Conservation (phyloP, 2,797 vertebrate genomes). For the Anguilla marmorata region DNA sequence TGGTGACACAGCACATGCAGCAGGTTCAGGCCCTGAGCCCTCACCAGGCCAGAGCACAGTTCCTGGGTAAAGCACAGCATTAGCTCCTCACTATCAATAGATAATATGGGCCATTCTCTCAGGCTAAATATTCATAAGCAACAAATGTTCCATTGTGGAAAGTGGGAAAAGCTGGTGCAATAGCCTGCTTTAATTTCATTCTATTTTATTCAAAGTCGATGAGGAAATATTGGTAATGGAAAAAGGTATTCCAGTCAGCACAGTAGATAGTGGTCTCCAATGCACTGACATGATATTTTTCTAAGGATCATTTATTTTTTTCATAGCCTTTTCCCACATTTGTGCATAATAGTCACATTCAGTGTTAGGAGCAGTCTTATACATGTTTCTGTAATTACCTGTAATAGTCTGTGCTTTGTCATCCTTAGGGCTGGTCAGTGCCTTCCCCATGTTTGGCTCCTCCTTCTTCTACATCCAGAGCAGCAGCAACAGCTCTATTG, state of each 20-base stretch:
- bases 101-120: not conserved
- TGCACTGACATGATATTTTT: not conserved
- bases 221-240: not conserved
- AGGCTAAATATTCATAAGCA: not conserved
- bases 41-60: slow-evolving; percentile 91
- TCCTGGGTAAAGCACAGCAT: slow-evolving; percentile 80
- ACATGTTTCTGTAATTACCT: not conserved
- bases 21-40: slow-evolving; percentile 89
- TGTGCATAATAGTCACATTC: not conserved
- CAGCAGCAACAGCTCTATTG: slow-evolving; percentile 80
- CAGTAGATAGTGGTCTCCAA: not conserved
- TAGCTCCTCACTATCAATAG: not conserved
- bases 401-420: not conserved
- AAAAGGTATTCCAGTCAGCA: not conserved
- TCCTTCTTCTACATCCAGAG: slow-evolving; percentile 98
- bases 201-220: not conserved
- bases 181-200: not conserved
- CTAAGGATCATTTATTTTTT: not conserved
- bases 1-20: slow-evolving; percentile 84
- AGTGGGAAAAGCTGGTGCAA: not conserved
- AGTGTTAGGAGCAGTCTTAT: not conserved
- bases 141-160: not conserved
- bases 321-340: not conserved
- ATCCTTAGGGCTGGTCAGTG: slow-evolving; percentile 87
- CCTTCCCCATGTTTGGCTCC: slow-evolving; percentile 92